Conservation (phyloP, 92 coral and sea anemone genomes). For the Umimayanthus chanpuru region DNA sequence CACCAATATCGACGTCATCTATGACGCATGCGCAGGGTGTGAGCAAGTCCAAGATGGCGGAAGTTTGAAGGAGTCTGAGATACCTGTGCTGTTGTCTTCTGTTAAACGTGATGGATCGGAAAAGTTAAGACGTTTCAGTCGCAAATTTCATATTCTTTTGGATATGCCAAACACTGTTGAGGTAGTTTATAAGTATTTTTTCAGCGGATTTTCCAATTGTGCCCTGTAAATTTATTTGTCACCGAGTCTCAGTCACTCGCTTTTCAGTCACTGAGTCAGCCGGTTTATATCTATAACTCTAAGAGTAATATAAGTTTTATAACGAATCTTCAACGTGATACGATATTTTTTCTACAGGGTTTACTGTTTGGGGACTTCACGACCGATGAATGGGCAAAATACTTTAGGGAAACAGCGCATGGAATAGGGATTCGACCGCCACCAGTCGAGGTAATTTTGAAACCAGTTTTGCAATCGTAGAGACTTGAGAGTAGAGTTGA, state of each 20-base stretch:
- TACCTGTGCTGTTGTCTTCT: not conserved
- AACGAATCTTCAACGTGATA: not conserved
- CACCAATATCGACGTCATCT: conserved; percentile 3
- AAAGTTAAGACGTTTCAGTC: not conserved
- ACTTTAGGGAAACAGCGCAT: conserved; percentile 63
- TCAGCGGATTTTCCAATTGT: not conserved
- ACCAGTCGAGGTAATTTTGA: conserved; percentile 73
- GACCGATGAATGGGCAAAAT: conserved; percentile 77
- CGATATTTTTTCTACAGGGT: conserved; percentile 51
- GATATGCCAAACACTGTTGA: conserved; percentile 44
- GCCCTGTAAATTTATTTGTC: not conserved
- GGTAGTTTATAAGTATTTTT: not conserved
- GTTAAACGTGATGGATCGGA: conserved; percentile 2
- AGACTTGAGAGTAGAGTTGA: too few relatives aligned
- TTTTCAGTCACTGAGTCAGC: not conserved
- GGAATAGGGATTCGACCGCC: conserved; percentile 65
- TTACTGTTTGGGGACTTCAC: conserved; percentile 84
- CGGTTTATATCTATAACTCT: not conserved
- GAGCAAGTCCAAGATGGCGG: conserved; percentile 42
- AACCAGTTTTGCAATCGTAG: not conserved
- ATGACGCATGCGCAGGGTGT: conserved; percentile 29
- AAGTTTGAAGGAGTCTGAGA: not conserved
- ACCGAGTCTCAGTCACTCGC: not conserved
- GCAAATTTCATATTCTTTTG: not conserved
- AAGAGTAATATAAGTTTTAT: too few relatives aligned